Percentiles rank a stretch among this genome's conserved stretches.
phyloP scores from a whole-genome alignment of 2,888 invertebrate genomes.

The Amiota mariae region DNA sequence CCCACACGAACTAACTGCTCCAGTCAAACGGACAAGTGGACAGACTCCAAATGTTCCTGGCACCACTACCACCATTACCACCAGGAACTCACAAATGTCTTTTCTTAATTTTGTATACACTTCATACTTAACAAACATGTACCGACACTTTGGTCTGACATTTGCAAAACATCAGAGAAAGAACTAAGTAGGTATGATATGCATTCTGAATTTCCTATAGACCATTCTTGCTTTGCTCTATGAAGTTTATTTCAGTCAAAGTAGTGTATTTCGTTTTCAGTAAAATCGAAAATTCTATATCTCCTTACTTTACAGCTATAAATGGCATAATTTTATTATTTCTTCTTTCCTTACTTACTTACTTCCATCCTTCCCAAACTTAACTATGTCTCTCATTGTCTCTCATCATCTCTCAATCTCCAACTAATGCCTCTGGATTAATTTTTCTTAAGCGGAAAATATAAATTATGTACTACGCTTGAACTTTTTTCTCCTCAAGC shows the following conservation, averaged over 20 bases:
- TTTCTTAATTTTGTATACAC: neutral
- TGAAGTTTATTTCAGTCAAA: no score
- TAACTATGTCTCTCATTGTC: neutral
- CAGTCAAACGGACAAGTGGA: neutral
- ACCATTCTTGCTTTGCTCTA: no score
- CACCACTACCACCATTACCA: neutral
- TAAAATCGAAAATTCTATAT: no score
- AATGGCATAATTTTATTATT: constrained; percentile 22
- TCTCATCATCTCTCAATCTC: no score
- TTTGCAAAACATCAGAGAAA: no score
- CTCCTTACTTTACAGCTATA: constrained; percentile 31
- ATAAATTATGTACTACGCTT: constrained; percentile 47
- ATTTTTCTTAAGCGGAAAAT: constrained; percentile 31
- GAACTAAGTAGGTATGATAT: no score
- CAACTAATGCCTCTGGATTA: no score
- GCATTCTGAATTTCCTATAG: no score
- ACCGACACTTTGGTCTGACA: no score
- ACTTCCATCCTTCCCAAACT: neutral
- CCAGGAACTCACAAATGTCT: neutral
- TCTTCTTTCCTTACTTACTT: neutral
- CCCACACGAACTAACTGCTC: constrained; percentile 2
- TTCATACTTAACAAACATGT: constrained; percentile 17
- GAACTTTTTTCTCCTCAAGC: no score
- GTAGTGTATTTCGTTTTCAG: no score
- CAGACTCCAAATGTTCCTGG: neutral